A percentile compares a stretch with the other conserved stretches of the same genome.
These are phyloP conservation scores for Bursaphelenchus okinawaensis DNA, from an alignment of 2,888 invertebrate genomes.

Conservation along the genomic window DNA sequence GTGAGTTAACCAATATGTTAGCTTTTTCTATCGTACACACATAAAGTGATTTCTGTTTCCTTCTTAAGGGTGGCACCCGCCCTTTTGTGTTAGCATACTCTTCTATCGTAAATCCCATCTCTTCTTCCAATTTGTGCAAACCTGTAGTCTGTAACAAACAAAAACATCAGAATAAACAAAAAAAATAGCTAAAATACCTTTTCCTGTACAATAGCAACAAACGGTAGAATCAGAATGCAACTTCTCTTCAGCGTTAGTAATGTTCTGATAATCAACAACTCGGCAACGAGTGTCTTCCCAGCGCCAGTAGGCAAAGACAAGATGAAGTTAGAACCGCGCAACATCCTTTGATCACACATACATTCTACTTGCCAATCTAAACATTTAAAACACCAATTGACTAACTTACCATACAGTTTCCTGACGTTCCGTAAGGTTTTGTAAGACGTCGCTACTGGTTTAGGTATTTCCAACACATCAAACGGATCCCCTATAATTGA, in stretches of 20 bases:
- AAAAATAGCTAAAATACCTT: constrained; percentile 67
- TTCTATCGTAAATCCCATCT: constrained; percentile 80
- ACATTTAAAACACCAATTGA: background rate
- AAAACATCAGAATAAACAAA: background rate
- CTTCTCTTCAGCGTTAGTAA: constrained; percentile 74
- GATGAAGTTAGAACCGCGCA: constrained; percentile 73
- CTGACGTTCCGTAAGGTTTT: constrained; percentile 32
- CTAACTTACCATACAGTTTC: constrained; percentile 33
- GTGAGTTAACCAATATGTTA: constrained; percentile 71
- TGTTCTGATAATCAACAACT: constrained; percentile 82
- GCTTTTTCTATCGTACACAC: constrained; percentile 93
- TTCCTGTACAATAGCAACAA: constrained; percentile 92
- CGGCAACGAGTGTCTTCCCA: constrained; percentile 84
- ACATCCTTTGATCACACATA: constrained; percentile 71
- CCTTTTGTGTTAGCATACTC: constrained; percentile 92
- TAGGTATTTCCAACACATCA: constrained; percentile 13
- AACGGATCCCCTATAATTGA: background rate
- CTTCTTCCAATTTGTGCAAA: constrained; percentile 78
- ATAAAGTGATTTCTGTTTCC: constrained; percentile 72
- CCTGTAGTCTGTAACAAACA: constrained; percentile 69
- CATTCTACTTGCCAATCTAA: constrained; percentile 92
- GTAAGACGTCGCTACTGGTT: constrained; percentile 28
- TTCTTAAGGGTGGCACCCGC: constrained; percentile 70
- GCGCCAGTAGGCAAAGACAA: constrained; percentile 92
- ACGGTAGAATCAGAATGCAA: constrained; percentile 83